Conservation (phyloP, 2,888 invertebrate genomes). For the Encarsia formosa region DNA sequence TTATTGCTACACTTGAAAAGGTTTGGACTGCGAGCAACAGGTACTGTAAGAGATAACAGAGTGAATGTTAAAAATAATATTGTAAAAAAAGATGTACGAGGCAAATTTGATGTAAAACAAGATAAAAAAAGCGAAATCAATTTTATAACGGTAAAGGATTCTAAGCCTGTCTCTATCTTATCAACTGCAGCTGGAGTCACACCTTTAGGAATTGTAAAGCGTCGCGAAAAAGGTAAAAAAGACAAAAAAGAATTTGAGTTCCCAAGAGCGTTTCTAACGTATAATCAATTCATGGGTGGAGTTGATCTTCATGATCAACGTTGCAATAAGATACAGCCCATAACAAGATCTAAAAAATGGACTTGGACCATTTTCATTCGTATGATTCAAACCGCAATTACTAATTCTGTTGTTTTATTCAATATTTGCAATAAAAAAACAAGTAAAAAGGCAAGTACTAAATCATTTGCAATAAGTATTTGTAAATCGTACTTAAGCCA, state of each 20-base stretch:
- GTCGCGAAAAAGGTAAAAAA: background rate
- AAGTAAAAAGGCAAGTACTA: background rate
- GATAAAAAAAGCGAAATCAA: slow-evolving; percentile 1
- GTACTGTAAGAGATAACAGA: slow-evolving; percentile 1
- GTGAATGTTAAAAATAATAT: background rate
- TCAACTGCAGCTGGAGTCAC: slow-evolving; percentile 4
- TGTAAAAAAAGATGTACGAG: background rate
- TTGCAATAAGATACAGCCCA: slow-evolving; percentile 1
- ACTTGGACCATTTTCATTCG: background rate
- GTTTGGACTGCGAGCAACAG: slow-evolving; percentile 1
- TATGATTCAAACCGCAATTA: slow-evolving; percentile 3
- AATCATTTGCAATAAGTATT: background rate
- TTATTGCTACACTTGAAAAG: too few species aligned
- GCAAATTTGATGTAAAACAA: background rate
- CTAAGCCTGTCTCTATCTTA: slow-evolving; percentile 1
- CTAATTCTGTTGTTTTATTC: slow-evolving; percentile 1
- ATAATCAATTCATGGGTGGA: slow-evolving; percentile 3
- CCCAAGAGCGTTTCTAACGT: background rate
- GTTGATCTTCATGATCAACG: slow-evolving; percentile 1
- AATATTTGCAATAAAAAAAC: background rate
- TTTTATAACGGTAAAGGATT: slow-evolving; percentile 4
- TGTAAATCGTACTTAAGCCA: slow-evolving; percentile 1
- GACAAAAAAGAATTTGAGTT: background rate
- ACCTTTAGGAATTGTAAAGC: background rate
- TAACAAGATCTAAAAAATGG: slow-evolving; percentile 4